Conservation (phyloP, 2,888 invertebrate species). For the Meliscaeva auricollis region DNA sequence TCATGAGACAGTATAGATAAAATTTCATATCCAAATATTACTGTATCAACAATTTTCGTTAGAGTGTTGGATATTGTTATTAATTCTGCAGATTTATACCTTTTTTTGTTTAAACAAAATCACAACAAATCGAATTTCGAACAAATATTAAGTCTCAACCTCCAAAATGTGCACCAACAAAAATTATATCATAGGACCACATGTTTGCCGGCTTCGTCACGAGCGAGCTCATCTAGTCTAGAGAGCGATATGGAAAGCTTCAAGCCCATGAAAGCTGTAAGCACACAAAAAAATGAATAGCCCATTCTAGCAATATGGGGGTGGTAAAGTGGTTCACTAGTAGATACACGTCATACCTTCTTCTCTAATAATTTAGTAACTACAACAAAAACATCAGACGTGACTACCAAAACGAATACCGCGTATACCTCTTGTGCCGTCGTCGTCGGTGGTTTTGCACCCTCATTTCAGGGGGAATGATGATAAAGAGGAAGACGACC, state of each 20-base stretch:
- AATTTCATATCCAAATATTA: neutral
- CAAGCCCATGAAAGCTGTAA: slow-evolving; percentile 6
- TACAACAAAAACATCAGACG: slow-evolving; percentile 7
- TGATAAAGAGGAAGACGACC: slow-evolving; percentile 7
- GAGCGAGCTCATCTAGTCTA: slow-evolving; percentile 19
- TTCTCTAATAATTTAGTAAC: neutral
- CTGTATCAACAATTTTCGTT: neutral
- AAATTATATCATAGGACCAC: slow-evolving; percentile 34
- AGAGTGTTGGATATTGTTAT: neutral
- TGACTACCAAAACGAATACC: slow-evolving; percentile 1
- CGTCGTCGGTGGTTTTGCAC: too few relatives aligned
- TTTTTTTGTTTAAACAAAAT: neutral
- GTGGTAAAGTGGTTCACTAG: slow-evolving; percentile 37
- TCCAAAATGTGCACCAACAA: neutral
- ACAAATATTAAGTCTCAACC: too few relatives aligned
- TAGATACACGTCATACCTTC: slow-evolving; percentile 27
- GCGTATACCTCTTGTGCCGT: neutral
- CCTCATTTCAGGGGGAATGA: slow-evolving; percentile 23
- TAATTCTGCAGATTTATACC: neutral
- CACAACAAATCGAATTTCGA: too few relatives aligned
- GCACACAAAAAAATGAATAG: slow-evolving; percentile 47
- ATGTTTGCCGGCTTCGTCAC: neutral
- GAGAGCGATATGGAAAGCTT: slow-evolving; percentile 47
- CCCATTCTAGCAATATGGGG: slow-evolving; percentile 42
- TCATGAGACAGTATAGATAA: slow-evolving; percentile 8